phyloP scores from a whole-genome alignment of 2,113 vertebrate species.

The Nycticryphes semicollaris region DNA sequence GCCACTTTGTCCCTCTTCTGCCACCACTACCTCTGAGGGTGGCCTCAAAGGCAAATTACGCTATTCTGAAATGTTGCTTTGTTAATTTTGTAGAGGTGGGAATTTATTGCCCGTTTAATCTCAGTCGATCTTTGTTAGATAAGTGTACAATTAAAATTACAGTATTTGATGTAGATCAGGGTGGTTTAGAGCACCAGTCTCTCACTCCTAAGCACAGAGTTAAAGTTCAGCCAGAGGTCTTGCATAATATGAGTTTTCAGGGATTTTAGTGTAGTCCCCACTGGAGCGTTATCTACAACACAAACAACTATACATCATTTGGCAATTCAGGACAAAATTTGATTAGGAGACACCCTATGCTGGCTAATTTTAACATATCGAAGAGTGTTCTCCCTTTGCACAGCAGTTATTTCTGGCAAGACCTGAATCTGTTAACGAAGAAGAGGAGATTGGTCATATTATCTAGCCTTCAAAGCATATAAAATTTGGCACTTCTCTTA shows the following conservation, averaged over 20 bases:
- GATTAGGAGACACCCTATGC: conserved; percentile 54
- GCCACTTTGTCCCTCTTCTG: conserved; percentile 26
- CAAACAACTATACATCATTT: conserved; percentile 72
- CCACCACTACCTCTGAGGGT: not conserved
- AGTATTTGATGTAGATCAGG: conserved; percentile 1
- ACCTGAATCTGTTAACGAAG: not conserved
- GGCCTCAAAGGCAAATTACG: not conserved
- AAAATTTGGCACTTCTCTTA: conserved; percentile 16
- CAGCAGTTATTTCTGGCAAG: conserved; percentile 47
- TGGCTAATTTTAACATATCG: conserved; percentile 51
- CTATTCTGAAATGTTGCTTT: not conserved
- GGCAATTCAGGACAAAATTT: conserved; percentile 62
- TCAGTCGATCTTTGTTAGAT: not conserved
- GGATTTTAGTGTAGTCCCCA: conserved; percentile 71
- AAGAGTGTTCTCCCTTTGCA: conserved; percentile 10
- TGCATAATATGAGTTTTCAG: conserved; percentile 72
- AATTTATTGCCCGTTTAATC: conserved; percentile 28
- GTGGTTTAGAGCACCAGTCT: conserved; percentile 46
- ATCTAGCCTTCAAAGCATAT: not conserved
- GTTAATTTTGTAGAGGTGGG: conserved; percentile 11
- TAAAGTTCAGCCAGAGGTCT: conserved; percentile 80
- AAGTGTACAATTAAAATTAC: conserved; percentile 36
- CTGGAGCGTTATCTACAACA: conserved; percentile 71
- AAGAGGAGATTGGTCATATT: not conserved
- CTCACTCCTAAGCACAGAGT: conserved; percentile 50